Evolutionary conservation across 2,113 vertebrate genomes (phyloP).

Genomic region (Myiozetetes cayanensis): DNA sequence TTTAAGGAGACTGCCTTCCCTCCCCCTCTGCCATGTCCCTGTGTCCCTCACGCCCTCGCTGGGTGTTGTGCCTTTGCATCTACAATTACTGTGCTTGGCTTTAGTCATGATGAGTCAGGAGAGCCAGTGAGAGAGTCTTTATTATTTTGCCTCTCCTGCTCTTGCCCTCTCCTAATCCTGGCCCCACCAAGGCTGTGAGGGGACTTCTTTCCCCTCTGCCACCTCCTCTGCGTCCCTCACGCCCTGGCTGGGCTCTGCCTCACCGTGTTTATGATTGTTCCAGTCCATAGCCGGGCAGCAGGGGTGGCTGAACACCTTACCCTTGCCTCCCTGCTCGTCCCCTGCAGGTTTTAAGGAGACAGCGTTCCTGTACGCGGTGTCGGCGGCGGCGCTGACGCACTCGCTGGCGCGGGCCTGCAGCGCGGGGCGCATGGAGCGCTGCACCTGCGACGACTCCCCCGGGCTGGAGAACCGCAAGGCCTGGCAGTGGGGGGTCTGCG

Average conservation of each 20-base stretch:
- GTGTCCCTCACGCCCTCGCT: slow-evolving; percentile 80
- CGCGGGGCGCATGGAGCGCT: slow-evolving; percentile 95
- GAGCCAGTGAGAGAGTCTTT: neutral
- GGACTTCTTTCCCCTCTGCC: neutral
- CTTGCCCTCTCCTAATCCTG: neutral
- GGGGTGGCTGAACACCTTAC: neutral
- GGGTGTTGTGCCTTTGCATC: neutral
- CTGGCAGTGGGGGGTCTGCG: slow-evolving; percentile 98
- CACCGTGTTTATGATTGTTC: neutral
- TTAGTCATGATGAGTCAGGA: neutral
- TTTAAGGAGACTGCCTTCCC: slow-evolving; percentile 96
- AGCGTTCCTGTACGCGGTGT: slow-evolving; percentile 91
- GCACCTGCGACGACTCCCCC: slow-evolving; percentile 95
- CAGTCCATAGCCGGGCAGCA: neutral
- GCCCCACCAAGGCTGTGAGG: neutral
- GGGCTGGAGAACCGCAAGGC: slow-evolving; percentile 94
- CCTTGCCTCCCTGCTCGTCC: no score
- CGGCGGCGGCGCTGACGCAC: slow-evolving; percentile 90
- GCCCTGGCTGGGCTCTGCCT: no score
- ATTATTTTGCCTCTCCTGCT: neutral
- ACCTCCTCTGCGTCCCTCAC: neutral
- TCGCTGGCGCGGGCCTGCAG: slow-evolving; percentile 93
- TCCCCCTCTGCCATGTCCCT: slow-evolving; percentile 90
- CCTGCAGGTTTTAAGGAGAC: slow-evolving; percentile 94
- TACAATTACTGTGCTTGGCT: neutral